These are phyloP conservation scores for Stigmatopora nigra DNA, from an alignment of 2,113 vertebrate species.

Conservation along the genomic window DNA sequence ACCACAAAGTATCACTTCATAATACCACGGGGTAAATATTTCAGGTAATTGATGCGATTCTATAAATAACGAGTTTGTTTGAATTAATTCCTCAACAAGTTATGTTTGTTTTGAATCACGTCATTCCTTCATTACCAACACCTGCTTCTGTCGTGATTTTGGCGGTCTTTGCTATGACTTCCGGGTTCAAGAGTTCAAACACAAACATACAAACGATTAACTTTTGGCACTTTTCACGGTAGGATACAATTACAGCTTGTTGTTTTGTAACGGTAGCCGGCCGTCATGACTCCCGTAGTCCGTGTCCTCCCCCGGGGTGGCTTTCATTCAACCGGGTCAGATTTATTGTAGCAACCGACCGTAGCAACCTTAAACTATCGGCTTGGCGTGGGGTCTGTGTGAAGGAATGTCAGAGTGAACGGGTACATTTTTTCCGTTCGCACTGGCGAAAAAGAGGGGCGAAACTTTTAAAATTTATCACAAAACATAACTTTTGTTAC, in stretches of 20 bases:
- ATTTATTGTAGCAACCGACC: slow-evolving; percentile 73
- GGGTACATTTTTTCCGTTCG: neutral
- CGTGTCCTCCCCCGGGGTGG: slow-evolving; percentile 13
- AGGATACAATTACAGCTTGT: neutral
- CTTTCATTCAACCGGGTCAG: slow-evolving; percentile 49
- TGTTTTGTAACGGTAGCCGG: neutral
- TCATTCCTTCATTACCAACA: neutral
- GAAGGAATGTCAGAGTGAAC: slow-evolving; percentile 51
- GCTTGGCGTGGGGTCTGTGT: slow-evolving; percentile 16
- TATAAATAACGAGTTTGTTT: no score
- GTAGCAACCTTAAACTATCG: slow-evolving; percentile 49
- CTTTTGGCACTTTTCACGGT: neutral
- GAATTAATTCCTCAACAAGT: no score
- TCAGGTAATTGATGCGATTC: no score
- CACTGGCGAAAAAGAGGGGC: neutral
- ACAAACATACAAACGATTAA: neutral
- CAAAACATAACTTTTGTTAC: slow-evolving; percentile 1
- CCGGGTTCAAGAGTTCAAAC: neutral
- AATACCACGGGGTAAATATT: no score
- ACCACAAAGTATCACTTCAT: neutral
- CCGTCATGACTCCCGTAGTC: neutral
- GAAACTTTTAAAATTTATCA: neutral
- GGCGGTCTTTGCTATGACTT: neutral
- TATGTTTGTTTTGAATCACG: neutral
- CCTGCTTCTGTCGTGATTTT: neutral